Evolutionary conservation across 2,113 vertebrate genomes (phyloP).

Genomic region (Prunella fulvescens): DNA sequence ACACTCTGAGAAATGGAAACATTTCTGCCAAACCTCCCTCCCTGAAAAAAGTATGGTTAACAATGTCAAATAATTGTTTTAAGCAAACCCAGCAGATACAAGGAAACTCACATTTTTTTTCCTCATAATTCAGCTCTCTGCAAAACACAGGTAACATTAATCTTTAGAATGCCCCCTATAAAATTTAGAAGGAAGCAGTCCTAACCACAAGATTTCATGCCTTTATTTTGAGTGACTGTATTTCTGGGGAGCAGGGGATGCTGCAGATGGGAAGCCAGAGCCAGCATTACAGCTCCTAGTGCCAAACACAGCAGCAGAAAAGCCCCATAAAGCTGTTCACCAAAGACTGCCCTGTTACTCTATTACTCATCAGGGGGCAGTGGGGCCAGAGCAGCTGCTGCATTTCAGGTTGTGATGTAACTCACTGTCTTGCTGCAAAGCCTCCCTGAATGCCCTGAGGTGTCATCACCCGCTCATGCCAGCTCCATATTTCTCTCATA

Average conservation of each 20-base stretch:
- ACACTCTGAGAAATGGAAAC: neutral
- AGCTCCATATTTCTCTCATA: neutral
- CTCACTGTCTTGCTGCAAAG: neutral
- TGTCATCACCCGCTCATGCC: neutral
- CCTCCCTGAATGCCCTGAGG: neutral
- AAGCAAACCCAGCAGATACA: neutral
- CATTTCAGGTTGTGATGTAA: neutral
- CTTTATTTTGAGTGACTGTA: neutral
- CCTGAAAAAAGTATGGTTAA: neutral
- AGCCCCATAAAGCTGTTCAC: constrained; percentile 18
- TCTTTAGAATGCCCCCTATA: neutral
- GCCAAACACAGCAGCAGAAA: neutral
- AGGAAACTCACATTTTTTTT: neutral
- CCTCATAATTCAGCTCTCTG: neutral
- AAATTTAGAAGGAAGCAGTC: neutral
- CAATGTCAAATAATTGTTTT: neutral
- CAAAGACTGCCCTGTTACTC: neutral
- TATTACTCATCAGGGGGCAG: neutral
- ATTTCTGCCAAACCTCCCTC: neutral
- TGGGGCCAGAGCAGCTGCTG: constrained; percentile 17
- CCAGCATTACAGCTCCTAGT: neutral
- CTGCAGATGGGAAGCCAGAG: neutral
- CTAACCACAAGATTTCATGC: neutral
- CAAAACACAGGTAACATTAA: neutral
- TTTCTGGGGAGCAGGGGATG: neutral